Percentiles rank a stretch among this genome's conserved stretches.
Conservation (phyloP, 2,888 invertebrate genomes). For the Calameuta filiformis region DNA sequence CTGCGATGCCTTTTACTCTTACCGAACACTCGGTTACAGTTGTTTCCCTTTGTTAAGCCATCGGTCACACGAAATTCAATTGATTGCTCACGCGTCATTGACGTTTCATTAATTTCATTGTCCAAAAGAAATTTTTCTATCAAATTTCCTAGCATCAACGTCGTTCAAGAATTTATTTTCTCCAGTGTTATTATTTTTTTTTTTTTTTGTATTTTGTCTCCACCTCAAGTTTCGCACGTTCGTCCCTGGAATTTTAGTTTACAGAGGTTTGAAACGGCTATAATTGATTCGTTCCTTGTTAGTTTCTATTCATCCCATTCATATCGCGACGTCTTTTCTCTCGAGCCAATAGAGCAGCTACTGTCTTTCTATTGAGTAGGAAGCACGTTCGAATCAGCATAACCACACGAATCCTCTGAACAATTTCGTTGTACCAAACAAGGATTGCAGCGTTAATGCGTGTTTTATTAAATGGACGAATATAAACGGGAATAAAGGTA, state of each 20-base stretch:
- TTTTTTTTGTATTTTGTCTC: neutral
- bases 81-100: neutral
- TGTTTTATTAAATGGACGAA: neutral
- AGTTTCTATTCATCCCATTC: neutral
- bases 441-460: neutral
- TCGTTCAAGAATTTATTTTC: neutral
- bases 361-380: neutral
- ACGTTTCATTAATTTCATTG: neutral
- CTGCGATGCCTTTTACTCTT: neutral
- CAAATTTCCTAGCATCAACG: neutral
- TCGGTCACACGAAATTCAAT: neutral
- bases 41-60: neutral
- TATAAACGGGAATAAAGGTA: neutral
- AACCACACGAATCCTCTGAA: neutral
- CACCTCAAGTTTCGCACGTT: neutral
- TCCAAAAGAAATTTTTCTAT: neutral
- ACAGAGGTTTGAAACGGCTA: neutral
- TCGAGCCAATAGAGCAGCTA: neutral
- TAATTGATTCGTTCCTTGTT: neutral
- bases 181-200: too few relatives aligned
- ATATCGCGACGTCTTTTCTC: neutral
- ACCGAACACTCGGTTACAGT: neutral
- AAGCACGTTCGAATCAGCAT: neutral
- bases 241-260: neutral
- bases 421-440: neutral